These are phyloP conservation scores for Eupithecia exiguata DNA, from an alignment of 2,888 invertebrate genomes.

Conservation along the genomic window DNA sequence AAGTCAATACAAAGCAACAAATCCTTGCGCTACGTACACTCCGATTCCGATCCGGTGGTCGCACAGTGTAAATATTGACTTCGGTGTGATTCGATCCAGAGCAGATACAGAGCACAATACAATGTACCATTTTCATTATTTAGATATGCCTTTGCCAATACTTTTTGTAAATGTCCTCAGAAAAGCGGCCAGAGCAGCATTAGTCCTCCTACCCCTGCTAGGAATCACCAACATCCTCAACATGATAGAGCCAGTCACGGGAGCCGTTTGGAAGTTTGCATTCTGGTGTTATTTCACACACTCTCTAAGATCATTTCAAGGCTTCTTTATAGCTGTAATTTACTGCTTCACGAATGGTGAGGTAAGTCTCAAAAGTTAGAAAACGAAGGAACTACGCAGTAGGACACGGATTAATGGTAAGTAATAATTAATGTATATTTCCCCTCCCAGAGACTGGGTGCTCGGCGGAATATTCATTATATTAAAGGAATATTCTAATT, in stretches of 20 bases:
- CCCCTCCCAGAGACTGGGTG: not conserved
- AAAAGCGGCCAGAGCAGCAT: conserved; percentile 91
- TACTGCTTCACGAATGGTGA: conserved; percentile 94
- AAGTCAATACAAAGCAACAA: too few species aligned
- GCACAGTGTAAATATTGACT: too few species aligned
- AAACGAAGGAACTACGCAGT: not conserved
- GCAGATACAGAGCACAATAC: not conserved
- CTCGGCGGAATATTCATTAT: not conserved
- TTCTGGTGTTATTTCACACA: conserved; percentile 91
- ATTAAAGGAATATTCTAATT: not conserved
- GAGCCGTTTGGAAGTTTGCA: conserved; percentile 88
- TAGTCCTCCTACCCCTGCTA: conserved; percentile 90
- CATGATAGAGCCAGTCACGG: conserved; percentile 87
- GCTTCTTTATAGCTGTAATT: conserved; percentile 90
- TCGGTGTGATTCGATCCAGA: not conserved
- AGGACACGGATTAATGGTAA: not conserved
- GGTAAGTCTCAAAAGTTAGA: conserved; percentile 78
- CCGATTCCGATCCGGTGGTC: too few species aligned
- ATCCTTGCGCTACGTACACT: too few species aligned
- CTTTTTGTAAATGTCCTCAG: conserved; percentile 65
- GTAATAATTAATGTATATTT: not conserved
- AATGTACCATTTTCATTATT: not conserved
- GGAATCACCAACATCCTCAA: conserved; percentile 91
- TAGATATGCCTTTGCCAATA: not conserved
- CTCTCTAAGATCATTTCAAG: conserved; percentile 93